Evolutionary conservation across 2,113 vertebrate genomes (phyloP), one percentile per base, ranked within the genome.

Genomic region (Prinia subflava): DNA sequence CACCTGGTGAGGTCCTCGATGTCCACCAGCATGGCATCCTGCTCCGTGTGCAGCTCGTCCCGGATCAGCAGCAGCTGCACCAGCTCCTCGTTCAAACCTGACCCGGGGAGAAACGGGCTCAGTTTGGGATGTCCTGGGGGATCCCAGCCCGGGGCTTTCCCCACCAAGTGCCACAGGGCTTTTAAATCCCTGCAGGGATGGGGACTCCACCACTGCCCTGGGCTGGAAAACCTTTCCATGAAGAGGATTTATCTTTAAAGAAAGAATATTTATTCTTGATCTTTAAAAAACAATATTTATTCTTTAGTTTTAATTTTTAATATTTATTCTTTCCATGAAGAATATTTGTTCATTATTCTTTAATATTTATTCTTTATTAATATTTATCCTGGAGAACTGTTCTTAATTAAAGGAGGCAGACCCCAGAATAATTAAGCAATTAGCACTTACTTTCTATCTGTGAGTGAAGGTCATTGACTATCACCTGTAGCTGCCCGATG

Each of bases 21-120:
- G 98, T 99, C 99, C 93, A 99, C 99, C 98, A 99, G 98, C 99
- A 99, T 99, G 94, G 99, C 99, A 0, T 99, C 99, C 91, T 99
- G 99, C 96, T 99, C 99, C 60, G 99, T 99, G 97, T 99, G 99
- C 83, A 99, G 98, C 94, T 99, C 99, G 37, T 99, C 99, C 87
- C 99, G 98, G 81, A 99, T 98, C 92, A 99, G 98, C 70, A 99
- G 98, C 98, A 99, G 98, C 98, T 99, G 99, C 85, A 99, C 99
- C 89, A 99, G 97, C 97, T 99, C 99, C 97, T 99, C 99, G 64
- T 99, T 99, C 98, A 99, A 98, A 98, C 99, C 99, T 99, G 95
- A 15, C 4, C 30, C 56, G 3, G 57, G 46, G 86, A 44, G 24
- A 64, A 21, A 76, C 2, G 14, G 15, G 15, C 3, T 60, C n/a